A percentile compares a stretch with the other conserved stretches of the same genome.
Evolutionary conservation across 2,888 invertebrate genomes (phyloP).

Genomic region (Oscheius sp.): DNA sequence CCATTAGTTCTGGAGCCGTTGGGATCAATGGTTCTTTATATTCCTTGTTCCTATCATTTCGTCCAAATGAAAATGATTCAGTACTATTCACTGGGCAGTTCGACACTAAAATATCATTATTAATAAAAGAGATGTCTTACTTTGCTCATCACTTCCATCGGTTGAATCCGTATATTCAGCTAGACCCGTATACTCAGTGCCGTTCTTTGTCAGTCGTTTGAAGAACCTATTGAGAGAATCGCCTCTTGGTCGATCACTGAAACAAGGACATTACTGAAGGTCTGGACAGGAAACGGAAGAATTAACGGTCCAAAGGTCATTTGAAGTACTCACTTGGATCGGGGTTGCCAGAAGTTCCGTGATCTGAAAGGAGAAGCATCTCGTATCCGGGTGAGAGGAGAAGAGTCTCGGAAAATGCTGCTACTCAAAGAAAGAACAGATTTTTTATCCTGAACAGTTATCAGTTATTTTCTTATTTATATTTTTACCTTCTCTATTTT

Average conservation of each 20-base stretch:
- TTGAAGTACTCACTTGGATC: conserved; percentile 4
- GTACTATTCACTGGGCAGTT: background rate
- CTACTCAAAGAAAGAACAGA: conserved; percentile 36
- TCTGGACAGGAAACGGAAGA: background rate
- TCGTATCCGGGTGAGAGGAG: conserved; percentile 42
- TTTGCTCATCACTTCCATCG: conserved; percentile 18
- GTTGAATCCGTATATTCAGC: conserved; percentile 19
- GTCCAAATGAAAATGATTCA: background rate
- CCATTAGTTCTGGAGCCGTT: background rate
- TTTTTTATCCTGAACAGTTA: conserved; percentile 36
- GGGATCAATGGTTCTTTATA: background rate
- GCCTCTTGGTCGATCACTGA: conserved; percentile 13
- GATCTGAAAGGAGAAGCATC: conserved; percentile 49
- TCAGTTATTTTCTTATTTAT: background rate
- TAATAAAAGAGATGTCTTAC: background rate
- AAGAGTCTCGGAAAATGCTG: conserved; percentile 41
- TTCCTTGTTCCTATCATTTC: no score
- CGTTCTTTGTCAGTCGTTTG: background rate
- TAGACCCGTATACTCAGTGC: conserved; percentile 14
- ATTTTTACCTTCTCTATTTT: background rate
- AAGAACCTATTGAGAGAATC: conserved; percentile 12
- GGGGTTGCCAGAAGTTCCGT: conserved; percentile 36
- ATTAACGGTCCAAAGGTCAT: background rate
- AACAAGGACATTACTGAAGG: background rate
- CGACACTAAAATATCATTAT: background rate